Percentiles rank a stretch among this genome's conserved stretches.
phyloP scores from a whole-genome alignment of 2,888 invertebrate species.

The Meteorus cinctellus region DNA sequence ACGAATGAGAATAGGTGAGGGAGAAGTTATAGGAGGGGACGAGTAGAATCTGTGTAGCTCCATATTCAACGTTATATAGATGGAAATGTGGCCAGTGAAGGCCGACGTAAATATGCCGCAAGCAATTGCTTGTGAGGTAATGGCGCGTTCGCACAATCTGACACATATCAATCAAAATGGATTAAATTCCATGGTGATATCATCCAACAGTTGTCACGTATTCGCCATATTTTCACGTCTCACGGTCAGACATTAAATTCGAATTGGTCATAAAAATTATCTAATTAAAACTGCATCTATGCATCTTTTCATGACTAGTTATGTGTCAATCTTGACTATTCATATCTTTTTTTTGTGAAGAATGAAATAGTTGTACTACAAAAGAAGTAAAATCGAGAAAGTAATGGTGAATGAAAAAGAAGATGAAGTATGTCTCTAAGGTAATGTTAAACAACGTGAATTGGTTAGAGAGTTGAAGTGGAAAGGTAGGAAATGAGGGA shows the following conservation, averaged over 20 bases:
- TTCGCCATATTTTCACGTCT: neutral
- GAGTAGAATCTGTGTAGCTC: slow-evolving; percentile 22
- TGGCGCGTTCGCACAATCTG: slow-evolving; percentile 62
- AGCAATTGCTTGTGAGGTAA: slow-evolving; percentile 52
- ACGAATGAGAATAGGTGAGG: slow-evolving; percentile 27
- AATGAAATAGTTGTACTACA: neutral
- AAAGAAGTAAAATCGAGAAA: neutral
- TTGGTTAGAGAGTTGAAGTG: neutral
- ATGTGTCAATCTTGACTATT: neutral
- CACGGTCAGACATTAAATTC: neutral
- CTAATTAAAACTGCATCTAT: neutral
- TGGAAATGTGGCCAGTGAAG: slow-evolving; percentile 41
- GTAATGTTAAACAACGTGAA: slow-evolving; percentile 22
- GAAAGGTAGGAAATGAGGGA: neutral
- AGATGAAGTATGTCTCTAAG: slow-evolving; percentile 1
- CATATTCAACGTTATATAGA: slow-evolving; percentile 6
- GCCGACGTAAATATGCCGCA: slow-evolving; percentile 30
- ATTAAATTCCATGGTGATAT: slow-evolving; percentile 57
- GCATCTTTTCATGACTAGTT: neutral
- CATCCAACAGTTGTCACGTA: slow-evolving; percentile 2
- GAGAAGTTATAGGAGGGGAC: slow-evolving; percentile 17
- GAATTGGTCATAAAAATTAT: neutral
- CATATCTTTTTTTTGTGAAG: neutral
- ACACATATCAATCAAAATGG: slow-evolving; percentile 66
- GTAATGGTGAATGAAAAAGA: neutral